Evolutionary conservation across 1,140 invertebrate species (phyloP), one percentile per base, ranked within the genome.

Genomic region (Manduca sexta): DNA sequence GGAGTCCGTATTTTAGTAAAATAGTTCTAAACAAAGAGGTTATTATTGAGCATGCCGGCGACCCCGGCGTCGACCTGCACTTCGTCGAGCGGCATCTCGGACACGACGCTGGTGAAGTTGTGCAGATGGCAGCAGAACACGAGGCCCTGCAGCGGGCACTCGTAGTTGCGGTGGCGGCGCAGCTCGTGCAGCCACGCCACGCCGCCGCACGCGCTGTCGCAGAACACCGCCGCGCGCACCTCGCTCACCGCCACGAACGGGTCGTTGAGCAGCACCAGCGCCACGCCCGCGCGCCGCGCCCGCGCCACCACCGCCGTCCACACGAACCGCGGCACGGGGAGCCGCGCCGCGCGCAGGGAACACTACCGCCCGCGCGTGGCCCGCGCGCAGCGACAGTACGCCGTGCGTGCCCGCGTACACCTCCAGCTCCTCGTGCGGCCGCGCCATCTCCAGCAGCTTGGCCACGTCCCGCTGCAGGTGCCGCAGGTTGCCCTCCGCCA

Each of bases 181-280:
- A 82, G 64, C 48, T 72, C 64, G 29, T 51, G 67, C 47, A 82
- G 56, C 84, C 84, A 87, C 5, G 51, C 10, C 38, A 72, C 61
- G 44, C 63, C 58, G 15, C 57, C 56, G 56, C 85, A 87, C 45
- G 60, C 56, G 61, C 85, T 87, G 40, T 79, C 77, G 56, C 85
- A 87, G 53, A 84, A 82, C 52, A 85, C 77, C 0, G 69, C 49
- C 10, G 70, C 66, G 39, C 70, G 61, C n/a, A 86, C 64, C 64
- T 87, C 83, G 57, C 83, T 85, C 13, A 87, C 77, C 4, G 82
- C 65, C 53, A 86, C 74, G 52, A 78, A 78, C 16, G 85, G 85
- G 49, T 86, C 77, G 59, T 86, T 86, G 0, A 85, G 49, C 46
- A 82, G 50, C 15, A 74, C 66, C 14, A 87, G 13, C 5, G 74